Evolutionary conservation across 1,140 invertebrate genomes (phyloP).

Genomic region (Drosophila tristis): DNA sequence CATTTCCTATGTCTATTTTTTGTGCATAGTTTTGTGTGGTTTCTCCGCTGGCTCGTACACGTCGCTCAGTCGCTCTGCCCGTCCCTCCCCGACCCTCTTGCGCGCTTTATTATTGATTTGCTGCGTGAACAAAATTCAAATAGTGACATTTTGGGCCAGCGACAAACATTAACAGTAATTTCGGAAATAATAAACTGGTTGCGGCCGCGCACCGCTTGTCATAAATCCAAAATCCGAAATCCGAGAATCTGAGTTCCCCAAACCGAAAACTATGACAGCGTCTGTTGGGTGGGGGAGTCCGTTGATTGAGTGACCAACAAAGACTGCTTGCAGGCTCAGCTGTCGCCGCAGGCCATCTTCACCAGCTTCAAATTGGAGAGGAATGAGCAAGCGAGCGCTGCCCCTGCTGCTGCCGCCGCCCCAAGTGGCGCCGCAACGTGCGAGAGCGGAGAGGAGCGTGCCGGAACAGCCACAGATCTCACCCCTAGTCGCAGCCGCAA

Average conservation of each 20-base stretch:
- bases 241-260: conserved; percentile 26
- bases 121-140: conserved; percentile 81
- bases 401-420: neutral
- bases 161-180: conserved; percentile 82
- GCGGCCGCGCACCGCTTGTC: conserved; percentile 58
- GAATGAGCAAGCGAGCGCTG: conserved; percentile 45
- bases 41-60: conserved; percentile 58
- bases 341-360: conserved; percentile 95
- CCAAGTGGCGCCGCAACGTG: neutral
- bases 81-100: conserved; percentile 32
- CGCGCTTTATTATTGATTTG: conserved; percentile 75
- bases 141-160: conserved; percentile 78
- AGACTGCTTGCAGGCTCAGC: conserved; percentile 85
- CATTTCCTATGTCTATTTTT: neutral
- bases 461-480: conserved; percentile 49
- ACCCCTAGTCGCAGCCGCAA: conserved; percentile 52
- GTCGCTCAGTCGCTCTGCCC: conserved; percentile 39
- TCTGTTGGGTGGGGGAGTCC: neutral
- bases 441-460: conserved; percentile 9
- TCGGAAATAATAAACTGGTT: conserved; percentile 81
- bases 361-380: conserved; percentile 96
- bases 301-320: neutral
- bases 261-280: conserved; percentile 51
- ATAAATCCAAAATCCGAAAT: conserved; percentile 66
- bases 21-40: conserved; percentile 29